These are phyloP conservation scores for Ctena decussata DNA, from an alignment of 2,888 invertebrate genomes.

Conservation along the genomic window DNA sequence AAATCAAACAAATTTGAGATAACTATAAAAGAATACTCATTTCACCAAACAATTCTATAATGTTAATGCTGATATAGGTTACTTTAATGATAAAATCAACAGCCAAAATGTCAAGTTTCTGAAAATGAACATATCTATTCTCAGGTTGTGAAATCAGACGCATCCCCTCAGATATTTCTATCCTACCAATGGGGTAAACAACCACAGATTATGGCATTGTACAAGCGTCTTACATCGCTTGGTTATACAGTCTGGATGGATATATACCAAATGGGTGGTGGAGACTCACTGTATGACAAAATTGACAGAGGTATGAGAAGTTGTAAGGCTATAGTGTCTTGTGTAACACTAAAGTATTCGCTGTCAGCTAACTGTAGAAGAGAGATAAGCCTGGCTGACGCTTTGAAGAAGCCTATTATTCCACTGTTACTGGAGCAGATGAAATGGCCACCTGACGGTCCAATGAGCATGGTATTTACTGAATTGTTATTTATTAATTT, in stretches of 20 bases:
- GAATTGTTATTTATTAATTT: conserved; percentile 83
- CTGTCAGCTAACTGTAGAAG: conserved; percentile 85
- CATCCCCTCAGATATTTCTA: conserved; percentile 80
- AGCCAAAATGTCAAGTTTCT: too few relatives aligned
- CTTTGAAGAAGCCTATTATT: conserved; percentile 84
- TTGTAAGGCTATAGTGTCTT: conserved; percentile 81
- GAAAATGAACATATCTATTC: too few relatives aligned
- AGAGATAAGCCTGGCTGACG: conserved; percentile 84
- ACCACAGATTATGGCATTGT: conserved; percentile 80
- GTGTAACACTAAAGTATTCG: conserved; percentile 84
- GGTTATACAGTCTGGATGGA: conserved; percentile 85
- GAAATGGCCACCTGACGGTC: conserved; percentile 85
- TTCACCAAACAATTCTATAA: too few relatives aligned
- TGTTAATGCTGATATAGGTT: too few relatives aligned
- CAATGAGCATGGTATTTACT: conserved; percentile 85
- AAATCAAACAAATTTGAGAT: too few relatives aligned
- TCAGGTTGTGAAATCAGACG: conserved; percentile 12
- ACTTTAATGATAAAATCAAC: too few relatives aligned
- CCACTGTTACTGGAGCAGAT: conserved; percentile 83
- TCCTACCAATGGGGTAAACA: conserved; percentile 86
- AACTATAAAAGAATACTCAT: too few relatives aligned
- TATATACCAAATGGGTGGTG: conserved; percentile 86
- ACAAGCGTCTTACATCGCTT: conserved; percentile 73
- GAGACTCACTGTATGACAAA: conserved; percentile 85
- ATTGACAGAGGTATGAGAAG: conserved; percentile 83